Base-by-base conservation (phyloP, 1,140 invertebrate genomes). In the Caerostris darwini region DNA sequence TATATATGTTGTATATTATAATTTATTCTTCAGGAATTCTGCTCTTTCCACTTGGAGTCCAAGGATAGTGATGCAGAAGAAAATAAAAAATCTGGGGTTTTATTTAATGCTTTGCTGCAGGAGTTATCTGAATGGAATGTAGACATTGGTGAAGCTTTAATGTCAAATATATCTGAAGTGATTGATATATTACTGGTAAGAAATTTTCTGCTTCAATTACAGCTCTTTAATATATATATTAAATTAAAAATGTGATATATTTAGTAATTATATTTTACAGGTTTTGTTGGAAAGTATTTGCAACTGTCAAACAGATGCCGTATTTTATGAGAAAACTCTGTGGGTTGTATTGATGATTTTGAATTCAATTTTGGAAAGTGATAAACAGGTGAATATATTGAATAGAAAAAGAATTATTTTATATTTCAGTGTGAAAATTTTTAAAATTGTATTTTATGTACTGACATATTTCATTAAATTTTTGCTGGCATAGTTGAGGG, bases 151-250 rank as follows among this genome's bases (percentile, higher is more conserved):
- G 92, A 94, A 89, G 92, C 92, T 88, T 81, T 94, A 34, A 81
- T 94, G 57, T 94, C 92, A 61, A 94, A 94, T 82, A 82, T 89
- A 34, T 82, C 92, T 61, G 92, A 89, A 94, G 92, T 89, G 7
- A 88, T 94, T 71, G 92, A 94, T 19, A 71, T 89, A 12, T 58
- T 94, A 12, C 56, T 88, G 67, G 92, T 94, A 71, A 88, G 64
- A 34, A n/a, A 8, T 4, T 8, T 81, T 81, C 50, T 7, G 5
- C 3, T 50, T 81, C 10, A 34, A 10, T 50, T 81, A 8, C 14
- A 4, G 7, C 19, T 19, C 17, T 10, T 12, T 10, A 3, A 54
- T 81, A 8, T 19, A 77, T 77, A 34, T 7, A 34, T 81, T 50
- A 64, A 64, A 50, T 81, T 81, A 34, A 81, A 85, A 58, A 58